Evolutionary conservation across 1,140 invertebrate genomes (phyloP).

Genomic region (Cyphomyrmex costatus): DNA sequence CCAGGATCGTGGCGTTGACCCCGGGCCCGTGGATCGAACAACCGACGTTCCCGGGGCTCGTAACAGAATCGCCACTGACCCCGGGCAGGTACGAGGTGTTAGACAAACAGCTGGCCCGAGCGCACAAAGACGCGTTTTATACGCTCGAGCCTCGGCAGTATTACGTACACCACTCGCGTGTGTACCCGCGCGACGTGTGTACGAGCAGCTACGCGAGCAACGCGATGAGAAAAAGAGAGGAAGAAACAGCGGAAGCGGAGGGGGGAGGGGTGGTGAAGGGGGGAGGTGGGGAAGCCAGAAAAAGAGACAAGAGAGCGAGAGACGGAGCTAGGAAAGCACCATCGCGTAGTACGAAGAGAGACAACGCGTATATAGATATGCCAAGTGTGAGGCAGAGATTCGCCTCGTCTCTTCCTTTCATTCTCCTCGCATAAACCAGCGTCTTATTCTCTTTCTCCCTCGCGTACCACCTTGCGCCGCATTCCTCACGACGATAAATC

Average conservation of each 20-base stretch:
- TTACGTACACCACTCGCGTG: constrained; percentile 68
- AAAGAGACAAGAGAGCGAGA: constrained; percentile 65
- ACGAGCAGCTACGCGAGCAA: constrained; percentile 47
- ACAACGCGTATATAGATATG: constrained; percentile 72
- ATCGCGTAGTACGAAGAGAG: constrained; percentile 66
- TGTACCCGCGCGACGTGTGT: constrained; percentile 40
- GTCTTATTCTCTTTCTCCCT: constrained; percentile 67
- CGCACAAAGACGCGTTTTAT: constrained; percentile 78
- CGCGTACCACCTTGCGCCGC: constrained; percentile 74
- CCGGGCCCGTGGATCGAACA: constrained; percentile 68
- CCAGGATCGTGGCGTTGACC: constrained; percentile 67
- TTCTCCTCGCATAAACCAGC: constrained; percentile 63
- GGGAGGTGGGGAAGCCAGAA: neutral
- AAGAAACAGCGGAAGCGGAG: constrained; percentile 33
- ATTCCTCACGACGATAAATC: constrained; percentile 70
- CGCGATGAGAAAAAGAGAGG: constrained; percentile 40
- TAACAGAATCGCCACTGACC: constrained; percentile 80
- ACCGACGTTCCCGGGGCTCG: constrained; percentile 68
- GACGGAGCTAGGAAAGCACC: constrained; percentile 55
- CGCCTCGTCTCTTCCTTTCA: constrained; percentile 65
- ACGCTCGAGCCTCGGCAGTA: constrained; percentile 62
- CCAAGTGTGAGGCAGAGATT: constrained; percentile 64
- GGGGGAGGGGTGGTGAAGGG: too few relatives aligned
- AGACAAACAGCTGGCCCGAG: constrained; percentile 79
- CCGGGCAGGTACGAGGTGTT: constrained; percentile 76